Percentiles rank a stretch among this genome's conserved stretches.
Evolutionary conservation across 1,140 invertebrate species (phyloP).

Genomic region (Drosophila suzukii): DNA sequence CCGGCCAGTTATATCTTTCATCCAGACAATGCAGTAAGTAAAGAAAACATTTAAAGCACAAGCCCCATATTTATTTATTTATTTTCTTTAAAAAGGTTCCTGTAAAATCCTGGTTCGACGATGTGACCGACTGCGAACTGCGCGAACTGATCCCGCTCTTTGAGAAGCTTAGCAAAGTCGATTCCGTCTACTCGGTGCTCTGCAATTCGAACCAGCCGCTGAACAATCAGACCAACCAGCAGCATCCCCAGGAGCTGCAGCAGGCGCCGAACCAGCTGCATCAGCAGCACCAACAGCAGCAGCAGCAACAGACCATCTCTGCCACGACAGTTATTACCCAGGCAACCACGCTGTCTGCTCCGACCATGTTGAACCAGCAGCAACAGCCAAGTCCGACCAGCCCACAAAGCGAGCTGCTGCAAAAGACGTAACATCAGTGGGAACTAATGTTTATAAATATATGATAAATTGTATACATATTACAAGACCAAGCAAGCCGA

Average conservation of each 20-base stretch:
- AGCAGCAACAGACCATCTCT: slow-evolving; percentile 82
- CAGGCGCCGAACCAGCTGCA: slow-evolving; percentile 54
- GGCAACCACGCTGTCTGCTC: slow-evolving; percentile 79
- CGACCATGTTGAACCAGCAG: slow-evolving; percentile 77
- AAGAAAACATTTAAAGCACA: neutral
- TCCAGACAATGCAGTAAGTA: slow-evolving; percentile 99
- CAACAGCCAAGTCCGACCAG: slow-evolving; percentile 79
- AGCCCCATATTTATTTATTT: neutral
- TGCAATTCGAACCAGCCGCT: slow-evolving; percentile 94
- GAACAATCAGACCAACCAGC: slow-evolving; percentile 85
- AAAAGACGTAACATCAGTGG: slow-evolving; percentile 85
- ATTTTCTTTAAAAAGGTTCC: slow-evolving; percentile 89
- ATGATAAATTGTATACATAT: slow-evolving; percentile 82
- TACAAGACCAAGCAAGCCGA: slow-evolving; percentile 74
- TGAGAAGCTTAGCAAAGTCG: slow-evolving; percentile 96
- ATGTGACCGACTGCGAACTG: slow-evolving; percentile 97
- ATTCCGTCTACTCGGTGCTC: slow-evolving; percentile 96
- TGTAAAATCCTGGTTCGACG: slow-evolving; percentile 98
- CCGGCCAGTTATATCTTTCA: slow-evolving; percentile 99
- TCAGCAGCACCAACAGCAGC: slow-evolving; percentile 52
- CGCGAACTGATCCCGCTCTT: slow-evolving; percentile 98
- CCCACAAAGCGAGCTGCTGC: slow-evolving; percentile 80
- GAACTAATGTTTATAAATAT: slow-evolving; percentile 85
- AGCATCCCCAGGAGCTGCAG: slow-evolving; percentile 71
- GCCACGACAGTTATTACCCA: slow-evolving; percentile 84